These are phyloP conservation scores for Penaeus vannamei DNA, from an alignment of 1,140 invertebrate species.

Conservation along the genomic window DNA sequence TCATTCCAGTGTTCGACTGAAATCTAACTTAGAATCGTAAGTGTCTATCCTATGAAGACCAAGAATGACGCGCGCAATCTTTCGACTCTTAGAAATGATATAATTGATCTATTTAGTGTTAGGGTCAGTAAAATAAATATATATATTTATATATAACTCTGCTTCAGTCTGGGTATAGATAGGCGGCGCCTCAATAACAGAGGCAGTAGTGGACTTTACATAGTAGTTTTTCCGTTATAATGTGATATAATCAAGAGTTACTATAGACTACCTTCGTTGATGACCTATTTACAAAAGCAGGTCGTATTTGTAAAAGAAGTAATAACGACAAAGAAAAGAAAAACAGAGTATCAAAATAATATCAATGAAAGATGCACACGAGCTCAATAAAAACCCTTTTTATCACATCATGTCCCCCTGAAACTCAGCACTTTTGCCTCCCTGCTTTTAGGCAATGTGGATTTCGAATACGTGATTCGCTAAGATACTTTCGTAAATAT, in stretches of 20 bases:
- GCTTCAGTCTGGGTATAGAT: conserved; percentile 5
- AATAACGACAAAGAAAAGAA: too few species aligned
- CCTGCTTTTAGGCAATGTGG: too few species aligned
- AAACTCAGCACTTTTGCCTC: too few species aligned
- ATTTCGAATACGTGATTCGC: too few species aligned
- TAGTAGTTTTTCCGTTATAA: conserved; percentile 8
- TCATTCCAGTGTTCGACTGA: not conserved
- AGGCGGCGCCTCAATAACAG: not conserved
- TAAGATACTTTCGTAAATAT: too few species aligned
- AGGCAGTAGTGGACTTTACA: not conserved
- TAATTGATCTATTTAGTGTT: conserved; percentile 11
- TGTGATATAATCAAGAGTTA: not conserved
- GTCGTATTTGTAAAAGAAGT: too few species aligned
- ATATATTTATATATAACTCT: conserved; percentile 32
- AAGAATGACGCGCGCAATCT: not conserved
- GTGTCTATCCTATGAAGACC: not conserved
- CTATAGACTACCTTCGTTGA: too few species aligned
- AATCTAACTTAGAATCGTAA: not conserved
- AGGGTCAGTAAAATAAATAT: conserved; percentile 34
- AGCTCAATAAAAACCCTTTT: too few species aligned
- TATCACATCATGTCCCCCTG: too few species aligned
- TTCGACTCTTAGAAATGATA: conserved; percentile 24
- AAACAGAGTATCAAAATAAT: too few species aligned
- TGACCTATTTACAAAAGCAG: too few species aligned
- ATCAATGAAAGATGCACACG: too few species aligned